Evolutionary conservation across 2,888 invertebrate genomes (phyloP), one percentile per base, ranked within the genome.

Genomic region (Resseliella maxima): DNA sequence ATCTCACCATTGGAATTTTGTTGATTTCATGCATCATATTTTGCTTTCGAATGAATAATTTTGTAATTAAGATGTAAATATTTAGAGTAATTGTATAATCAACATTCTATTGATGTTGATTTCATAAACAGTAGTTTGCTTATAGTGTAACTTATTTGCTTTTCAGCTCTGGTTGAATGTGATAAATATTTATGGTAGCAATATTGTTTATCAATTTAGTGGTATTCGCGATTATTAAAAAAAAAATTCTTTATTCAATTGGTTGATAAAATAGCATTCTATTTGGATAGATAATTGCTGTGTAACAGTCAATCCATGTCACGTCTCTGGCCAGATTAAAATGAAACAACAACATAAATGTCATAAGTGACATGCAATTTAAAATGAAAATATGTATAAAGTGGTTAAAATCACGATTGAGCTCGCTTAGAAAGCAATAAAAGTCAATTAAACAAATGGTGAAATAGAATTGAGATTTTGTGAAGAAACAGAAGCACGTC

Each of bases 241-340:
- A 50, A 59, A 59, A n/a, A n/a, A n/a, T n/a, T 59, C n/a, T 59
- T 59, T 59, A 59, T 59, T 59, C 5, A 59, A 59, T 59, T 59
- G 59, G 2, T 24, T 59, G 59, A 59, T 59, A 24, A 59, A 59
- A 59, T 18, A 50, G 18, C 59, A 59, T 6, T 59, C 59, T 59
- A 59, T 59, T 59, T 59, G 59, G n/a, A 24, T 6, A 59, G 59
- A 59, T 59, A 24, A 50, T 50, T 50, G 18, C 18, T 18, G 15
- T n/a, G 59, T 24, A 59, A 12, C 5, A 18, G 21, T 50, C 15
- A 24, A 59, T 59, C 24, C 24, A 1, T 59, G 59, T 59, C 59
- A 59, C 24, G 59, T 10, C 5, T 24, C 24, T 0, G 21, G 21
- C 24, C 59, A 24, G 12, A 24, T 6, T 41, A 8, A 41, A 15